Conservation (phyloP, 2,888 invertebrate genomes). For the Mellilla xanthometata region DNA sequence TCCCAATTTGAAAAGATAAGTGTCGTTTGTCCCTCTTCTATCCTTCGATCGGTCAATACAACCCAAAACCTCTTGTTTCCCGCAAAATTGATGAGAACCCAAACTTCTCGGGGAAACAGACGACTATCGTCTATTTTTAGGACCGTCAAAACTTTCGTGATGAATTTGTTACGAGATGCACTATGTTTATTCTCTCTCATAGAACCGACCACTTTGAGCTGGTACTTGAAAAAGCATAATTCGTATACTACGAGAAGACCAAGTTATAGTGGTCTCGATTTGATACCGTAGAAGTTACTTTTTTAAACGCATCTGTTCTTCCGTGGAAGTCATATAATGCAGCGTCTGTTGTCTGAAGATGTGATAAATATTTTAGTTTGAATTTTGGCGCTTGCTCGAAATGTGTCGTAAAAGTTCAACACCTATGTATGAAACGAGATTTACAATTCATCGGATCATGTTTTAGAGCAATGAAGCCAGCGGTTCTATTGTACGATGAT, state of each 20-base stretch:
- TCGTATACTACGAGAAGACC: conserved; percentile 3
- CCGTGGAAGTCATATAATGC: conserved; percentile 15
- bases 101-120: conserved; percentile 15
- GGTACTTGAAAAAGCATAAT: conserved; percentile 14
- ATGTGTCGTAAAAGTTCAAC: conserved; percentile 1
- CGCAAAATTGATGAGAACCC: conserved; percentile 17
- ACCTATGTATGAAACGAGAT: background rate
- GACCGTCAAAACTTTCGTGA: conserved; percentile 13
- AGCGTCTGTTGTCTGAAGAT: conserved; percentile 10
- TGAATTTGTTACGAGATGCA: conserved; percentile 12
- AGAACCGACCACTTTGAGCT: conserved; percentile 10
- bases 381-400: background rate
- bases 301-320: conserved; percentile 16
- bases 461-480: too few relatives aligned
- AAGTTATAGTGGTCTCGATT: conserved; percentile 11
- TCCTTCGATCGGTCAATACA: conserved; percentile 15
- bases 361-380: conserved; percentile 14
- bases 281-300: conserved; percentile 9
- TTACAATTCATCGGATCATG: background rate
- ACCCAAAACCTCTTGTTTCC: conserved; percentile 15
- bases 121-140: conserved; percentile 15
- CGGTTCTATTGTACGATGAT: too few relatives aligned
- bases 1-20: conserved; percentile 20
- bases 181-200: conserved; percentile 4
- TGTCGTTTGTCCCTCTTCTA: conserved; percentile 17